Evolutionary conservation across 2,888 invertebrate genomes (phyloP).

Genomic region (Ctena decussata): DNA sequence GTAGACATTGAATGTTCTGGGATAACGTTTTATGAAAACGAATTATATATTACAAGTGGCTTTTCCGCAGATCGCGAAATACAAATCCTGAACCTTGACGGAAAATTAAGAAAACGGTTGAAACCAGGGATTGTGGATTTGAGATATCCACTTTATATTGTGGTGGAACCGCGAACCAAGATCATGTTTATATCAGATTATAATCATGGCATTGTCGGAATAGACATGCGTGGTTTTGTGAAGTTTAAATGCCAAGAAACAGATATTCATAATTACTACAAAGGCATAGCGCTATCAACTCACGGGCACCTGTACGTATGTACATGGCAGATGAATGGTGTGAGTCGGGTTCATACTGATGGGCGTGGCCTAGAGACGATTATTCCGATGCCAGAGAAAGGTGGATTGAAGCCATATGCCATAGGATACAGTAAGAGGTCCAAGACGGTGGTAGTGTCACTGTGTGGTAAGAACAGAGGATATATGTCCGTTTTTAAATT

Average conservation of each 20-base stretch:
- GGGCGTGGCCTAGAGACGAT: slow-evolving; percentile 66
- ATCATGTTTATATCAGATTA: slow-evolving; percentile 63
- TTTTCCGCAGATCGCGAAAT: slow-evolving; percentile 60
- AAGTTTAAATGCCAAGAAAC: slow-evolving; percentile 66
- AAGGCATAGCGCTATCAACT: slow-evolving; percentile 54
- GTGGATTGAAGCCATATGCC: slow-evolving; percentile 59
- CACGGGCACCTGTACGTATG: slow-evolving; percentile 59
- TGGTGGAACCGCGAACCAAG: slow-evolving; percentile 46
- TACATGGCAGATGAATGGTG: slow-evolving; percentile 62
- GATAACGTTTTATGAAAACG: slow-evolving; percentile 54
- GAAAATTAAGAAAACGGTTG: slow-evolving; percentile 47
- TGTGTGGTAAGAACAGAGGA: slow-evolving; percentile 56
- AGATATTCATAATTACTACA: slow-evolving; percentile 62
- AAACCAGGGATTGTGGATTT: slow-evolving; percentile 59
- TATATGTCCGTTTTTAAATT: slow-evolving; percentile 44
- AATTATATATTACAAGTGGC: slow-evolving; percentile 62
- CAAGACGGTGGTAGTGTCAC: slow-evolving; percentile 37
- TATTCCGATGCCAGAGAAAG: slow-evolving; percentile 62
- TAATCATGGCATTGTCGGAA: slow-evolving; percentile 61
- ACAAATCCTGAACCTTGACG: slow-evolving; percentile 48
- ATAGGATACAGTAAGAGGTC: slow-evolving; percentile 58
- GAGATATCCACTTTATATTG: slow-evolving; percentile 57
- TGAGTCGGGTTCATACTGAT: slow-evolving; percentile 60
- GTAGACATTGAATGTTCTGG: slow-evolving; percentile 63
- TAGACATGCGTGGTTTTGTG: slow-evolving; percentile 45